phyloP scores from a whole-genome alignment of 1,140 invertebrate genomes.

The Plutomurus gul region DNA sequence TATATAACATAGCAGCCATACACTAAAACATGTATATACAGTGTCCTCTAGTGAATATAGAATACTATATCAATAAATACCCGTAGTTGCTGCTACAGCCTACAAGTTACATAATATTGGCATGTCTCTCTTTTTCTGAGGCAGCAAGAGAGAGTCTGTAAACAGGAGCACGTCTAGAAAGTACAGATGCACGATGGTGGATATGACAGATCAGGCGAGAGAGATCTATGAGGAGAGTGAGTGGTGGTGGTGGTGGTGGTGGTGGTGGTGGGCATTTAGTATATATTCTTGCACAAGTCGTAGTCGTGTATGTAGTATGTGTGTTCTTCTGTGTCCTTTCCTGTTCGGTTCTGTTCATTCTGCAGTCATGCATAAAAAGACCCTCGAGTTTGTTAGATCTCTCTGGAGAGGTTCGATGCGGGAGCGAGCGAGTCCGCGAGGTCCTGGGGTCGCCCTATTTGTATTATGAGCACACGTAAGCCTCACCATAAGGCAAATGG shows the following conservation, averaged over 20 bases:
- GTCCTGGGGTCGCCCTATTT: conserved; percentile 40
- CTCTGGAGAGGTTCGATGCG: conserved; percentile 9
- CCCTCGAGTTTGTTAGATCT: conserved; percentile 19
- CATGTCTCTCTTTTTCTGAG: no score
- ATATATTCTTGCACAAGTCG: neutral
- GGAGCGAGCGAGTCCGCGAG: conserved; percentile 19
- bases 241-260: no score
- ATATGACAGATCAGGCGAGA: no score
- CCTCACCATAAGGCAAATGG: conserved; percentile 43
- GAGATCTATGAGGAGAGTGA: no score
- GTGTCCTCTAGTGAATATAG: no score
- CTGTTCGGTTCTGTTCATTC: neutral
- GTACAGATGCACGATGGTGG: no score
- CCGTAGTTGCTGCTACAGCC: no score
- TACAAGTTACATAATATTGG: no score
- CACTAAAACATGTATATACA: neutral
- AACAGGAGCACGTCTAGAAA: no score
- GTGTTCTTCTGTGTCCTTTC: neutral
- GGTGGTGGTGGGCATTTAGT: neutral
- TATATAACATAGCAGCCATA: neutral
- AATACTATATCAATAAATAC: no score
- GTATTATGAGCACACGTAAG: conserved; percentile 45
- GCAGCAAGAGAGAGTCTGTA: no score
- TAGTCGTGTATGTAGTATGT: neutral
- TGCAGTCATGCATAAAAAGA: conserved; percentile 26